phyloP scores from a whole-genome alignment of 2,888 invertebrate species.

The Acrocera orbiculus region DNA sequence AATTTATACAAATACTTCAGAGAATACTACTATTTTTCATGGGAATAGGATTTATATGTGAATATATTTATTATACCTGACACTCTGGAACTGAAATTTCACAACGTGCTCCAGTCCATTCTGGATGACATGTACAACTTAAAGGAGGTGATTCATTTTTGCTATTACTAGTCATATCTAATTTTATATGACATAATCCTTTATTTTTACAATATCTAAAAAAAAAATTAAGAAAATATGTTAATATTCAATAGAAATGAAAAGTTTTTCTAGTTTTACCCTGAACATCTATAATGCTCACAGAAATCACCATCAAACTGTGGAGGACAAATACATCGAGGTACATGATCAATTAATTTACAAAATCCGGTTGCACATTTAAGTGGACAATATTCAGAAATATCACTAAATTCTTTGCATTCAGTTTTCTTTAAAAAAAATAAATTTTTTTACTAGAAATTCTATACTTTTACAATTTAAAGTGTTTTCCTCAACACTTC shows the following conservation, averaged over 20 bases:
- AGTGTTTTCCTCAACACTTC: too few species aligned
- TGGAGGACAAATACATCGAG: slow-evolving; percentile 45
- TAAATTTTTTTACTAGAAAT: background rate
- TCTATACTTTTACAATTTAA: too few species aligned
- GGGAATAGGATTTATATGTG: too few species aligned
- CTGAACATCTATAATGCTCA: slow-evolving; percentile 49
- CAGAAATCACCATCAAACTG: slow-evolving; percentile 48
- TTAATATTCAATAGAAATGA: background rate
- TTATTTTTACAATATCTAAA: slow-evolving; percentile 41
- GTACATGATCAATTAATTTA: slow-evolving; percentile 33
- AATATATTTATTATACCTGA: slow-evolving; percentile 19
- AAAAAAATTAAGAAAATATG: background rate
- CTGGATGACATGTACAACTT: slow-evolving; percentile 41
- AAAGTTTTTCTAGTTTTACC: slow-evolving; percentile 15
- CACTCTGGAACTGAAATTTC: slow-evolving; percentile 41
- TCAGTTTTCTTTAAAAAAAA: slow-evolving; percentile 6
- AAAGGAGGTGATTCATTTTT: slow-evolving; percentile 15
- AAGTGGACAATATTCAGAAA: slow-evolving; percentile 33
- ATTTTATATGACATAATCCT: slow-evolving; percentile 36
- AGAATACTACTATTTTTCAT: too few species aligned
- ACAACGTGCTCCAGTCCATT: slow-evolving; percentile 48
- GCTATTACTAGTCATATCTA: slow-evolving; percentile 20
- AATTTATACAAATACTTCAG: too few species aligned
- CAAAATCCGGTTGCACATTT: slow-evolving; percentile 45
- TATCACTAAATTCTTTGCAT: slow-evolving; percentile 23